These are phyloP conservation scores for Phalacrocorax pelagicus DNA, from an alignment of 2,113 vertebrate species.

Conservation along the genomic window DNA sequence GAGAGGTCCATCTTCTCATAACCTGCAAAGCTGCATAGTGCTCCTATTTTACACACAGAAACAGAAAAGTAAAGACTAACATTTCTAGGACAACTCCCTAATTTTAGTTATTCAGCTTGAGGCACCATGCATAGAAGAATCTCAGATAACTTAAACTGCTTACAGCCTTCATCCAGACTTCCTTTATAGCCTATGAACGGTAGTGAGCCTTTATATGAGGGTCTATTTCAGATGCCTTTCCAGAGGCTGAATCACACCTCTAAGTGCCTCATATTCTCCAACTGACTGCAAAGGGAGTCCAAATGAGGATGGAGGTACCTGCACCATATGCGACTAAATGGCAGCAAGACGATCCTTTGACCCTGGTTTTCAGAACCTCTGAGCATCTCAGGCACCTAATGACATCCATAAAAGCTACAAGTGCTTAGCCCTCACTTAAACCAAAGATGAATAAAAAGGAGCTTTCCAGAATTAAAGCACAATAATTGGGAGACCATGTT, in stretches of 20 bases:
- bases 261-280: background rate
- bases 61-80: background rate
- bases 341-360: background rate
- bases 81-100: background rate
- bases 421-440: background rate
- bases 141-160: background rate
- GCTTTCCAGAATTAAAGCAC: conserved; percentile 11
- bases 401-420: background rate
- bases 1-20: background rate
- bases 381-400: background rate
- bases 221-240: background rate
- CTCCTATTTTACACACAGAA: background rate
- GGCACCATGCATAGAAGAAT: background rate
- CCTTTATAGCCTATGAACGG: background rate
- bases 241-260: background rate
- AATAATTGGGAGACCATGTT: conserved; percentile 24
- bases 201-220: background rate
- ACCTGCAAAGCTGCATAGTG: background rate
- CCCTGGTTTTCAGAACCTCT: background rate
- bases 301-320: background rate
- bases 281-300: background rate
- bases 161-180: background rate
- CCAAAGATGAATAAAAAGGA: background rate
- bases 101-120: background rate
- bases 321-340: background rate